Base-by-base conservation (phyloP, 2,113 vertebrate species). In the Spea multiplicata region DNA sequence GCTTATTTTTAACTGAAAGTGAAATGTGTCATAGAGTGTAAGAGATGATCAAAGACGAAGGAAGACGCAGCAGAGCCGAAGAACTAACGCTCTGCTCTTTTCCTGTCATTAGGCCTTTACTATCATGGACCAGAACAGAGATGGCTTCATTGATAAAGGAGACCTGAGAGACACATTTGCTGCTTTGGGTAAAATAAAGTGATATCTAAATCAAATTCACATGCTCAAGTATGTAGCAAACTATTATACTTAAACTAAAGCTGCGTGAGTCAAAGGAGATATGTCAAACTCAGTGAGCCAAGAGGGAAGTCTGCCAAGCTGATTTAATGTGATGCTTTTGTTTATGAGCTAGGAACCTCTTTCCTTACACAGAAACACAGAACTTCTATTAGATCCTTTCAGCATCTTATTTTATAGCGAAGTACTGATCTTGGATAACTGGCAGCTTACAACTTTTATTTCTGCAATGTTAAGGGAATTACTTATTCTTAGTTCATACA, bases 81-180 rank as follows among this genome's bases (percentile, higher is more conserved):
- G 50, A n/a, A 70, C 74, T 81, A 65, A 70, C 81, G 77, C 65
- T 59, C 67, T 5, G 6, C 71, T 76, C 50, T 72, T 81, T 65
- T 72, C n/a, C 53, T 30, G 83, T 85, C 80, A 66, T 84, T 74
- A 96, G 94, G 95, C 94, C 76, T 96, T 96, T 78, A 96, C 95
- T 83, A 95, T 96, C 87, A 96, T 96, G 94, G 95, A 96, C 86
- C 95, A 96, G 91, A 96, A 96, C 89, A 91, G 95, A 82, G 95
- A 96, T 0, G 94, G 95, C 82, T 94, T 96, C 83, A 96, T 96
- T 52, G 94, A 95, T 89, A 96, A 95, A 81, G 90, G 92, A 12
- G 94, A 96, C 85, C 84, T 96, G 88, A 92, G 94, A 85, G 94
- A 96, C 89, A 90, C 89, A 0, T 94, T 90, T 72, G 92, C 92